Base-by-base conservation (phyloP, 2,888 invertebrate species). In the Tholera decimalis region DNA sequence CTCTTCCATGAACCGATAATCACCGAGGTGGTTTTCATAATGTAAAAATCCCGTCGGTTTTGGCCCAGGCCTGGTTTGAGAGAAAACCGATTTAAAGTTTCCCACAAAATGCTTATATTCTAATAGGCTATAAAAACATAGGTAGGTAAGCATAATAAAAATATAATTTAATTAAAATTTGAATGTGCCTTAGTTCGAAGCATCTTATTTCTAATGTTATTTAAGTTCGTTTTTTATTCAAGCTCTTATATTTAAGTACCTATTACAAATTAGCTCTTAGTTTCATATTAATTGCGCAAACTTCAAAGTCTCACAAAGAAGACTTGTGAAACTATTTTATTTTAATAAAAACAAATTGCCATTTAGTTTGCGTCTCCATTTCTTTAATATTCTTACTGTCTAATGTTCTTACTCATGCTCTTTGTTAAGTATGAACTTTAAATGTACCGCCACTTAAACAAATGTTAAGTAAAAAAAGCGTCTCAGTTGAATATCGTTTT, bases 401-500 rank as follows among this genome's bases (percentile, higher is more conserved):
- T n/a, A n/a, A n/a, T n/a, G n/a, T n/a, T 28, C 18, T 64, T 55
- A 64, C 22, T 15, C 41, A 54, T 49, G 50, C 22, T 59, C 50
- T 66, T 70, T 39, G 47, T 50, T 13, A 26, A 57, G 35, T 37
- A 33, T 49, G 44, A 51, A 46, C 15, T 50, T 60, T 20, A 71
- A 58, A 46, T 68, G 39, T 33, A 47, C 51, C 22, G 39, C 7
- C 46, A 22, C 18, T 51, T 60, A 51, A 39, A 41, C n/a, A 54
- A 54, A 73, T 51, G 35, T 30, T 26, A 20, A 24, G 46, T 35
- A 18, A 41, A 41, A 51, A 20, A 63, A 22, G 30, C 24, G 3
- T 55, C 33, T 41, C 18, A 46, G 30, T 54, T 26, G 20, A 30
- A 43, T 59, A 13, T 30, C 53, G 33, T 28, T 30, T 8, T 20